These are phyloP conservation scores for Pygoscelis adeliae DNA, from an alignment of 2,113 vertebrate genomes.

Conservation along the genomic window DNA sequence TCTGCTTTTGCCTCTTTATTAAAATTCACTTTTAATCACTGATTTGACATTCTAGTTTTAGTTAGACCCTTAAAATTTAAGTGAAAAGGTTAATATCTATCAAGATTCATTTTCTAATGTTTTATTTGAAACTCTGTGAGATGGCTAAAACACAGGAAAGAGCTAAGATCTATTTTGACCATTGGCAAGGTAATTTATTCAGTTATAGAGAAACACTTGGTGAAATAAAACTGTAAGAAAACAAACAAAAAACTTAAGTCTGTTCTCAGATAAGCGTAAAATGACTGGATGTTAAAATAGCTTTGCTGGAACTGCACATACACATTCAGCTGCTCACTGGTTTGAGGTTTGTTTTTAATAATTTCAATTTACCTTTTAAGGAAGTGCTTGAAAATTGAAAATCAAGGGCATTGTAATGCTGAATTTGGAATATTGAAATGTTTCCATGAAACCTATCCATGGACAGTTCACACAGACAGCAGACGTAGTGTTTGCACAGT, in stretches of 20 bases:
- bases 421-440: background rate
- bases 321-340: background rate
- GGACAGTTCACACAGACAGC: background rate
- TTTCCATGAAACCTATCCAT: background rate
- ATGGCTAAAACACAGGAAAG: background rate
- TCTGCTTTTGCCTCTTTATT: background rate
- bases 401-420: background rate
- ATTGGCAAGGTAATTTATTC: background rate
- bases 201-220: background rate
- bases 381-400: background rate
- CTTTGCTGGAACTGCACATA: background rate
- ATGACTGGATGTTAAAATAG: background rate
- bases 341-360: background rate
- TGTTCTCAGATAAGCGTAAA: background rate
- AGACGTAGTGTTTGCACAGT: fast-evolving
- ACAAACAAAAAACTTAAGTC: background rate
- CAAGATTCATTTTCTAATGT: background rate
- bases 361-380: conserved; percentile 15
- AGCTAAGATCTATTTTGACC: background rate
- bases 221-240: background rate
- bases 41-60: background rate
- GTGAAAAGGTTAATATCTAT: background rate
- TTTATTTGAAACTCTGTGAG: background rate
- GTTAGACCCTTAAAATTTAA: background rate
- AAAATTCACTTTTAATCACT: background rate